Evolutionary conservation across 2,888 invertebrate genomes (phyloP).

Genomic region (Luffia ferchaultella): DNA sequence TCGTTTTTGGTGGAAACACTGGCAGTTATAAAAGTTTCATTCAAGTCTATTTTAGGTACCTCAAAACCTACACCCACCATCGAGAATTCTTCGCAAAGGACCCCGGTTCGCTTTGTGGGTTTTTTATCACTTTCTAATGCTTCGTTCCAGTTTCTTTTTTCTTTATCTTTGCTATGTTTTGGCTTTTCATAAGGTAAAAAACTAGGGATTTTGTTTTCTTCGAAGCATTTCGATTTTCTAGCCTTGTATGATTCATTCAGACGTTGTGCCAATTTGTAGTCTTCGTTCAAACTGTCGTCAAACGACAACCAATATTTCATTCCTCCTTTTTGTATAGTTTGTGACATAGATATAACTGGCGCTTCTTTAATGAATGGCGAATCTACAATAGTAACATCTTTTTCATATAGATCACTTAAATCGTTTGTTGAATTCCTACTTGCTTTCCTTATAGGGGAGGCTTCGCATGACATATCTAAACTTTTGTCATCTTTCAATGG

Average conservation of each 20-base stretch:
- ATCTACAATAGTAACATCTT: conserved; percentile 27
- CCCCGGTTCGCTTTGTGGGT: background rate
- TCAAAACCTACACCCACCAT: background rate
- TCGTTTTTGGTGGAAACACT: background rate
- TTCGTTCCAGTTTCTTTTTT: background rate
- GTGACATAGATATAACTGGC: conserved; percentile 46
- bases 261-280: background rate
- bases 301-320: conserved; percentile 57
- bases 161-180: background rate
- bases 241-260: background rate
- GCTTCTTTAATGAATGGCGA: conserved; percentile 42
- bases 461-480: background rate
- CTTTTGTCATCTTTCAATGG: background rate
- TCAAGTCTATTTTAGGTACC: background rate
- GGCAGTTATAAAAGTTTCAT: background rate
- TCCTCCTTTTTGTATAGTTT: conserved; percentile 41
- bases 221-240: background rate
- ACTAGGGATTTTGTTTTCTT: conserved; percentile 11
- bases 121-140: conserved; percentile 6
- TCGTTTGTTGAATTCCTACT: conserved; percentile 17
- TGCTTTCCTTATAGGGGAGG: conserved; percentile 24
- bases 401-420: conserved; percentile 28
- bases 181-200: conserved; percentile 6
- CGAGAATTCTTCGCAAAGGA: background rate
- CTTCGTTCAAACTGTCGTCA: conserved; percentile 25